These are phyloP conservation scores for Euschistus heros DNA, from an alignment of 1,140 invertebrate genomes.

Conservation along the genomic window DNA sequence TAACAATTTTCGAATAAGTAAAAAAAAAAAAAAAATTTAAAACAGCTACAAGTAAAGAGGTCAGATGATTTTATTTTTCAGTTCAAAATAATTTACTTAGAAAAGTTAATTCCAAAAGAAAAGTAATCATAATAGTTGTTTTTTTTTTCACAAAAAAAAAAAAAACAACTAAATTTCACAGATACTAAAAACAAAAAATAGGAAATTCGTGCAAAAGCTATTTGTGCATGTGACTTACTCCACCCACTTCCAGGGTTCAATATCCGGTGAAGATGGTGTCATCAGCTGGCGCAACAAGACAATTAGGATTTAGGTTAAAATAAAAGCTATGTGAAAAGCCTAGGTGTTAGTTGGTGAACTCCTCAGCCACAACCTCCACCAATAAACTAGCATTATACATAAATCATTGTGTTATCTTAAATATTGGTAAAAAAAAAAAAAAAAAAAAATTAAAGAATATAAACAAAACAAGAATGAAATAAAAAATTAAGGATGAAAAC, in stretches of 20 bases:
- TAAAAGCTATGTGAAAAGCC: conserved; percentile 10
- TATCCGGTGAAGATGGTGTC: conserved; percentile 31
- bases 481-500: no score
- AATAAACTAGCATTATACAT: no score
- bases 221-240: conserved; percentile 48
- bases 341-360: no score
- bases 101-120: background rate
- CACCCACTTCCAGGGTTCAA: conserved; percentile 75
- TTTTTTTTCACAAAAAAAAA: background rate
- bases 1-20: no score
- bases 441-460: no score
- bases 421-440: no score
- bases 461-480: no score
- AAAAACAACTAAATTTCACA: conserved; percentile 10
- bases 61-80: no score
- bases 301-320: conserved; percentile 17
- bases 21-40: background rate
- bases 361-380: no score
- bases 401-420: no score
- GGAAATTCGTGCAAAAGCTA: conserved; percentile 6
- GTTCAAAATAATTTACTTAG: background rate
- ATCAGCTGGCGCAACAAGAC: conserved; percentile 24
- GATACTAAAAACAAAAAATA: background rate
- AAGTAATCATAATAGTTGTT: background rate
- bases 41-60: background rate